Percentiles rank a stretch among this genome's conserved stretches.
These are phyloP conservation scores for Tetramorium alpestre DNA, from an alignment of 1,140 invertebrate species.

Conservation along the genomic window DNA sequence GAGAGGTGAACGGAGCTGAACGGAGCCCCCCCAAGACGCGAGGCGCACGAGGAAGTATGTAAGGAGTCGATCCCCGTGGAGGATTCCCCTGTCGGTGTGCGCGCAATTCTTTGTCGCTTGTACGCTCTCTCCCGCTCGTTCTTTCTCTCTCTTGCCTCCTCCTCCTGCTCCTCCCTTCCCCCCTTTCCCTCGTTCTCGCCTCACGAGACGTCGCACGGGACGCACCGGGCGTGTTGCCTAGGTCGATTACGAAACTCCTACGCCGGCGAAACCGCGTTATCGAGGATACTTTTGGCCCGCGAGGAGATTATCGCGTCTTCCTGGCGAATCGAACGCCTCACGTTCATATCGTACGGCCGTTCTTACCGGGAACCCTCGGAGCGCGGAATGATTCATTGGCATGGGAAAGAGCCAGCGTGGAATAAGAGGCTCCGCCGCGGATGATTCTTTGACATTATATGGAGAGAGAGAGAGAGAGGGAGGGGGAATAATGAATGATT, in stretches of 20 bases:
- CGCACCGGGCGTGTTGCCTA: slow-evolving; percentile 6
- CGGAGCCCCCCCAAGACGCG: neutral
- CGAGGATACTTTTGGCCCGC: neutral
- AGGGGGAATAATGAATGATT: neutral
- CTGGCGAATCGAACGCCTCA: no score
- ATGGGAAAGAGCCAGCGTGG: neutral
- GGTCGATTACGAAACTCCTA: slow-evolving; percentile 30
- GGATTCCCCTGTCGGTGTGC: neutral
- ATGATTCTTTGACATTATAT: neutral
- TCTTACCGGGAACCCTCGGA: neutral
- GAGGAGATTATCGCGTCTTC: neutral
- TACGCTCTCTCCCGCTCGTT: neutral
- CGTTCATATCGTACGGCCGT: neutral
- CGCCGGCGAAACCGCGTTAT: slow-evolving; percentile 20
- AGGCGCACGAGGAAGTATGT: slow-evolving; percentile 43
- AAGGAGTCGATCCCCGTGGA: slow-evolving; percentile 18
- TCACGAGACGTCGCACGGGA: neutral
- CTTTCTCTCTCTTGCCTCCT: neutral
- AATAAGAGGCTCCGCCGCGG: neutral
- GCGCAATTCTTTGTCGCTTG: neutral
- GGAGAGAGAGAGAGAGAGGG: neutral
- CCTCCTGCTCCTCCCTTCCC: neutral
- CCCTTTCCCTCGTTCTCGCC: neutral
- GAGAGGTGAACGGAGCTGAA: neutral
- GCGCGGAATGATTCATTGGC: neutral